Percentiles rank a stretch among this genome's conserved stretches.
phyloP scores from a whole-genome alignment of 2,797 vertebrate genomes.

The Gadopsis marmoratus region DNA sequence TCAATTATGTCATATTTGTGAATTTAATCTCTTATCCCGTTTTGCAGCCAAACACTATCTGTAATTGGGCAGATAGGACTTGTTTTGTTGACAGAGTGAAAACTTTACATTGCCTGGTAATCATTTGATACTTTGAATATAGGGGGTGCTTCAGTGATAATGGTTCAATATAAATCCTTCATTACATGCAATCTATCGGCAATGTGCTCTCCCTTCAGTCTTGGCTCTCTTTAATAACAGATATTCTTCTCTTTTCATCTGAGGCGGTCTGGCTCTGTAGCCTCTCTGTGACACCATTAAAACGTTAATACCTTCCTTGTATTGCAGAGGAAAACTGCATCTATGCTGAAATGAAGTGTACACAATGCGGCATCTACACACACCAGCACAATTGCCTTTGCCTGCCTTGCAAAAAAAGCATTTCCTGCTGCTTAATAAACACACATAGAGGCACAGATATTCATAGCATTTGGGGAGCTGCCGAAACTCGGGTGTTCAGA shows the following conservation, averaged over 20 bases:
- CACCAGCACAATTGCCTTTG: constrained; percentile 41
- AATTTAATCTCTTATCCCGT: constrained; percentile 36
- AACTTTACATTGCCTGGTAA: constrained; percentile 61
- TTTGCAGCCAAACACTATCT: constrained; percentile 41
- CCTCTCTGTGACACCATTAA: constrained; percentile 61
- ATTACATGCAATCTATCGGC: constrained; percentile 61
- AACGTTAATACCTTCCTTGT: constrained; percentile 57
- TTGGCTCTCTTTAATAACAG: constrained; percentile 56
- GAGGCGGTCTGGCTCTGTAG: constrained; percentile 45
- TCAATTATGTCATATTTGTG: constrained; percentile 45
- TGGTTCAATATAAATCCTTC: constrained; percentile 66
- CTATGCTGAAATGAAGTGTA: constrained; percentile 58
- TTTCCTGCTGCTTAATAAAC: constrained; percentile 73
- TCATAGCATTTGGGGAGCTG: constrained; percentile 73
- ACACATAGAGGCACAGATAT: constrained; percentile 68
- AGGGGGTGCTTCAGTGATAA: constrained; percentile 63
- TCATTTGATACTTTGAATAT: constrained; percentile 69
- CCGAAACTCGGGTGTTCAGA: constrained; percentile 75
- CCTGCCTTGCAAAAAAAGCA: constrained; percentile 54
- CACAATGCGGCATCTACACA: constrained; percentile 41
- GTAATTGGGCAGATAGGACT: constrained; percentile 40
- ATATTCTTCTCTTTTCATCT: constrained; percentile 63
- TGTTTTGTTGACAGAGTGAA: constrained; percentile 52
- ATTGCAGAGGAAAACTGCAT: constrained; percentile 48
- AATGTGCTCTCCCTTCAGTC: constrained; percentile 18